Evolutionary conservation across 2,113 vertebrate species (phyloP), one percentile per base, ranked within the genome.

Genomic region (Phalacrocorax carbo): DNA sequence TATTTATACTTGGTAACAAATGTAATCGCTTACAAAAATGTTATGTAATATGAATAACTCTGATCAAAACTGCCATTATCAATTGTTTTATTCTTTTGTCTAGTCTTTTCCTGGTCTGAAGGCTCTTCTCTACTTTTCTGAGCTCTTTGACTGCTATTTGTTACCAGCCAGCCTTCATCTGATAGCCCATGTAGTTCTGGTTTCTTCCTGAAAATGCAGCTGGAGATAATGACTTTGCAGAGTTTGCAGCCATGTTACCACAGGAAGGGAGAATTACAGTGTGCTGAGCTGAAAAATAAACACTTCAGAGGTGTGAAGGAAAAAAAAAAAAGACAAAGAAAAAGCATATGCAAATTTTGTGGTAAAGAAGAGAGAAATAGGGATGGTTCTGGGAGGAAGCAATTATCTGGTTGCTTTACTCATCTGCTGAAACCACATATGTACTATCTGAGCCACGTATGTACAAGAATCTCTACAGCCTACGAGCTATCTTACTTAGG

Each of bases 341-440:
- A 73, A 86, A 71, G 26, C 18, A 1, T 7, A 82, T 9, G 57
- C 65, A 91, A 48, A 79, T 91, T 51, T 82, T 72, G 84, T 72
- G 91, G 94, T 30, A 36, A 38, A 75, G 75, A 75, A 75, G 46
- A 90, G 11, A 93, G 78, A 75, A 90, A 75, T 13, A 15, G 54
- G 25, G 32, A 17, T 27, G 85, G 42, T 51, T 96, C 29, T 46
- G 88, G 62, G 76, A 90, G 87, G 94, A 95, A 96, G 69, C 80
- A 88, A 75, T 93, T 93, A 71, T 55, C 69, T 82, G 92, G 30
- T 92, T 83, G 48, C 40, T 88, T 82, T 85, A 40, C 80, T 88
- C 36, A 58, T 60, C 54, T 12, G 19, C 51, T 93, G 80, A 92
- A 92, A 92, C 83, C 92, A 77, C 92, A 77, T 32, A 40, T 13